Base-by-base conservation (phyloP, 2,113 vertebrate genomes). In the Malurus melanocephalus region DNA sequence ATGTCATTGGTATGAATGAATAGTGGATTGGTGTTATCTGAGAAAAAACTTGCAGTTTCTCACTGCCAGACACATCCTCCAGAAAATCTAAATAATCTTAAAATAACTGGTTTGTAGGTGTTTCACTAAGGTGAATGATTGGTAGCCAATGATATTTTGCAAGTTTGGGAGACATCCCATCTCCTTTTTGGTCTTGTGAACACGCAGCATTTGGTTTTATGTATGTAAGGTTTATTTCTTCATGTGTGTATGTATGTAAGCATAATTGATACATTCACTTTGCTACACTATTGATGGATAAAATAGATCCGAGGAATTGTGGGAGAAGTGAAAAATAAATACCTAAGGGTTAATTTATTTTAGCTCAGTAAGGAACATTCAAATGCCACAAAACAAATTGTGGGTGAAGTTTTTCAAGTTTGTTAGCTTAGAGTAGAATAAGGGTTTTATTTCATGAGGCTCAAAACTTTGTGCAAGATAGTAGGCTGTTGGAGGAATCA, bases 201-300 rank as follows among this genome's bases (percentile, higher is more conserved):
- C 64, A 52, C 4, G 18, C 33, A 55, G 10, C 33, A 19, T 43
- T 53, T n/a, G 9, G 38, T 77, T 67, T 48, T 15, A 10, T 13
- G 3, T 18, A 2, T 6, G 4, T 13, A 4, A 14, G 1, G 3
- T 43, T 30, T 66, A 2, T 57, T 67, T 33, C 6, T 55, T 61
- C 11, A 4, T 4, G 11, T 43, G 7, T 45, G 3, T 40, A 1
- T 19, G 5, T 22, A 1, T n/a, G 32, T n/a, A 28, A 79, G 21
- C 21, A n/a, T 13, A 45, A 55, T 2, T 1, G 1, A 27, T 48
- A 7, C 4, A 4, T 59, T 56, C 20, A 23, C 6, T 75, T 42
- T 35, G 8, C 64, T 30, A 20, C 17, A 23, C 12, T 64, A 4
- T 48, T 33, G 18, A 30, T 3, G 5, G n/a, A 8, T 59, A 23